These are phyloP conservation scores for Drosophila bocqueti DNA, from an alignment of 1,140 invertebrate species.

Conservation along the genomic window DNA sequence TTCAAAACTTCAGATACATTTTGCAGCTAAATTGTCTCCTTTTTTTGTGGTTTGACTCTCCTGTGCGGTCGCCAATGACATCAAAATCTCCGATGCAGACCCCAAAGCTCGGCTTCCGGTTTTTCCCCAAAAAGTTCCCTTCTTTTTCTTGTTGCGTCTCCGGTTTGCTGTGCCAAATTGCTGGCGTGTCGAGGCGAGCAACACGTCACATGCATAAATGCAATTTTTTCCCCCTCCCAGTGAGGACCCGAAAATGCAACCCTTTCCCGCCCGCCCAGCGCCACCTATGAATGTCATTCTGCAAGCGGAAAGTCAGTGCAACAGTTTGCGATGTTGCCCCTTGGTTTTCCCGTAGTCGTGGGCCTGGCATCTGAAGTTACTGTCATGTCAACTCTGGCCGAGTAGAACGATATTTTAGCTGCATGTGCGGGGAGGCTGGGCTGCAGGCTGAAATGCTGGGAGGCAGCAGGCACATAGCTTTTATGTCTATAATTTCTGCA, in stretches of 20 bases:
- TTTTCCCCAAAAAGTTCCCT: constrained; percentile 1
- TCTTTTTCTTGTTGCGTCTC: background rate
- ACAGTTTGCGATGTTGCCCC: constrained; percentile 48
- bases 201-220: constrained; percentile 73
- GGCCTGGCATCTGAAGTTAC: constrained; percentile 69
- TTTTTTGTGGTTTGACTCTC: background rate
- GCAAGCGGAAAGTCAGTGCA: constrained; percentile 46
- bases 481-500: constrained; percentile 67
- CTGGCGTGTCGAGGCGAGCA: constrained; percentile 56
- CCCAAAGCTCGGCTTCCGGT: constrained; percentile 19
- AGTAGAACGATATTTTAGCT: constrained; percentile 70
- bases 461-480: constrained; percentile 38
- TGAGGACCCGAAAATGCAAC: constrained; percentile 1
- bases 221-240: constrained; percentile 52
- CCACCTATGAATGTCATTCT: constrained; percentile 46
- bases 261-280: background rate
- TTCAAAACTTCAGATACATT: constrained; percentile 41
- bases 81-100: constrained; percentile 33
- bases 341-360: constrained; percentile 34
- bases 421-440: constrained; percentile 17
- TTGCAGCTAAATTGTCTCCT: constrained; percentile 20
- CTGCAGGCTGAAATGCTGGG: background rate
- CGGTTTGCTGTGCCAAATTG: constrained; percentile 40
- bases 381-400: constrained; percentile 67
- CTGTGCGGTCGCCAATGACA: constrained; percentile 44